These are phyloP conservation scores for Acheta domesticus DNA, from an alignment of 2,888 invertebrate genomes.

Conservation along the genomic window DNA sequence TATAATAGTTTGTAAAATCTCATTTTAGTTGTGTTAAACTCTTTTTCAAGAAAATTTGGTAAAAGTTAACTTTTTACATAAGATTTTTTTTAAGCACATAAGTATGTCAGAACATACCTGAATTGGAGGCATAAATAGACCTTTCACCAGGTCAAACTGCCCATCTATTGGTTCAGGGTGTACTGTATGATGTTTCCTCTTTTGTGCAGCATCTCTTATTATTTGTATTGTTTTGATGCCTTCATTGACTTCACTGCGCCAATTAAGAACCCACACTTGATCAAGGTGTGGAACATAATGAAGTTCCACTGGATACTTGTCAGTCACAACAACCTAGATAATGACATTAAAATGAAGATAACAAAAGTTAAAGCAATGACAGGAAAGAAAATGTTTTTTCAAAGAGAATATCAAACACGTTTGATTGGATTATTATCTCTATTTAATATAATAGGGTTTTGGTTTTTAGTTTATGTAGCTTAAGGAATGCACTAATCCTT, in stretches of 20 bases:
- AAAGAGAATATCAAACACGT: no score
- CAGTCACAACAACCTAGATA: constrained; percentile 64
- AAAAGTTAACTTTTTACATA: no score
- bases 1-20: no score
- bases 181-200: constrained; percentile 67
- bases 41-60: no score
- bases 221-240: constrained; percentile 65
- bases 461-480: not conserved
- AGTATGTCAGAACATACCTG: constrained; percentile 47
- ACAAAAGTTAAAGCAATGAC: no score
- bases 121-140: constrained; percentile 59
- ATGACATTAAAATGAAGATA: not conserved
- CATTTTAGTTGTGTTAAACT: no score
- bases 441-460: no score
- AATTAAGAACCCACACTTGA: constrained; percentile 72
- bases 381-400: no score
- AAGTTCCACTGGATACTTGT: constrained; percentile 67
- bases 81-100: no score
- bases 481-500: not conserved
- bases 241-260: constrained; percentile 57
- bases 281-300: constrained; percentile 67
- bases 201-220: constrained; percentile 69
- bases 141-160: constrained; percentile 67
- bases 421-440: no score
- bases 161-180: constrained; percentile 73